Conservation (phyloP, 2,113 vertebrate genomes). For the Brienomyrus brachyistius region DNA sequence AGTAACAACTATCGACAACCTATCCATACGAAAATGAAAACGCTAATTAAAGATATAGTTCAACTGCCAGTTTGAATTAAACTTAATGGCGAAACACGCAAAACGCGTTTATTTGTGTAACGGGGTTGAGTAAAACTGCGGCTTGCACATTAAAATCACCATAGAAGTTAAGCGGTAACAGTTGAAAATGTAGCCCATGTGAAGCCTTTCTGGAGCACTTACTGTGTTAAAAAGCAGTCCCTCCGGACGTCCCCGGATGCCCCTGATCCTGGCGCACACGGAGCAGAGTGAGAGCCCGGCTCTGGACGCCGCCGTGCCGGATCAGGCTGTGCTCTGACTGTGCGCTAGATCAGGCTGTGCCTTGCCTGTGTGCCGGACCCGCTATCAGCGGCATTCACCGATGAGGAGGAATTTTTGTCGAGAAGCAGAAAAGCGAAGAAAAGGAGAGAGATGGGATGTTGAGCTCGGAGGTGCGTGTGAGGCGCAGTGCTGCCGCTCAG, state of each 20-base stretch:
- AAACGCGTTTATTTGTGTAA: not conserved
- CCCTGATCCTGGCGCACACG: slow-evolving; percentile 55
- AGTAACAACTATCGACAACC: not conserved
- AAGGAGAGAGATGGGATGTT: slow-evolving; percentile 27
- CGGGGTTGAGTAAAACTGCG: slow-evolving; percentile 12
- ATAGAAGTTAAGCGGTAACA: slow-evolving; percentile 22
- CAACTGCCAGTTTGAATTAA: not conserved
- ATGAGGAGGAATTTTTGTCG: slow-evolving; percentile 42
- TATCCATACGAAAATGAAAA: not conserved
- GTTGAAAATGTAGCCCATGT: slow-evolving; percentile 30
- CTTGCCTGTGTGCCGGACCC: slow-evolving; percentile 63
- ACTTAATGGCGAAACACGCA: not conserved
- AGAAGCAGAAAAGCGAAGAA: slow-evolving; percentile 19
- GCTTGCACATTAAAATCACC: slow-evolving; percentile 21
- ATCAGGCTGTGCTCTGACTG: slow-evolving; percentile 40
- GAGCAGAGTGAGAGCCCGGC: slow-evolving; percentile 44
- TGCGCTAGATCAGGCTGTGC: slow-evolving; percentile 56
- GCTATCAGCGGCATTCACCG: slow-evolving; percentile 75
- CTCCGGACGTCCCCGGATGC: slow-evolving; percentile 41
- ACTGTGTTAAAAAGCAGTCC: slow-evolving; percentile 64
- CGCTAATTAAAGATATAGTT: not conserved
- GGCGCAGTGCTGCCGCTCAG: slow-evolving; percentile 78
- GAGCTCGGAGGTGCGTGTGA: slow-evolving; percentile 43
- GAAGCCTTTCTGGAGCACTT: slow-evolving; percentile 54
- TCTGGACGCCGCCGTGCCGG: slow-evolving; percentile 59